Evolutionary conservation across 2,888 invertebrate species (phyloP), one percentile per base, ranked within the genome.

Genomic region (Ctenicera cuprea): DNA sequence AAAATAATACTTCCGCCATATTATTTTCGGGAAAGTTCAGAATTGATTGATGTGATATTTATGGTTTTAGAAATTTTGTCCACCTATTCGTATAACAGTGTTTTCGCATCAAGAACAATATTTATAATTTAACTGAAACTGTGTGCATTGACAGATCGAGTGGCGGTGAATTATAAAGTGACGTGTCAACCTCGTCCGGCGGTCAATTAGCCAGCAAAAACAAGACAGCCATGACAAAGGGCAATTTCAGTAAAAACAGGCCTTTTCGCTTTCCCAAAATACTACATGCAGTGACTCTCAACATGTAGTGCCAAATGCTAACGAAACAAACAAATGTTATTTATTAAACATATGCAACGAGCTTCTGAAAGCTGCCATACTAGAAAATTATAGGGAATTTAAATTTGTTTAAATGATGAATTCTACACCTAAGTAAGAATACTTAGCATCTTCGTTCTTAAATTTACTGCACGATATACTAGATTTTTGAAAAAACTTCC

Each of bases 191-290:
- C 81, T 80, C 81, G 83, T 84, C 81, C 79, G 79, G 76, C 78
- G 81, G 79, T 83, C 84, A 85, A 85, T 85, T 85, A 85, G 83
- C 82, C 77, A 80, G 78, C 82, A 84, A 84, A 85, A 85, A 84
- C 84, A 83, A 76, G 71, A 54, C 70, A 74, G 59, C 52, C 67
- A 67, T 74, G 70, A 74, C 70, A 70, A 52, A 64, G 74, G 70
- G 66, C 57, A 66, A 61, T 63, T 67, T 18, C 66, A 20, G 48
- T 20, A 45, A 72, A 67, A 72, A 67, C 59, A 66, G 33, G 43
- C 50, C 62, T 64, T 52, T 54, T 64, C 71, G 63, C 62, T 71
- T 64, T 22, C 50, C 65, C 20, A 54, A 61, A 59, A 63, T 70
- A 61, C 61, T 63, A 30, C 38, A 26, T 38, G 1, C 62, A 52